Percentiles rank a stretch among this genome's conserved stretches.
Evolutionary conservation across 2,113 vertebrate species (phyloP).

Genomic region (Oostethus manadensis): DNA sequence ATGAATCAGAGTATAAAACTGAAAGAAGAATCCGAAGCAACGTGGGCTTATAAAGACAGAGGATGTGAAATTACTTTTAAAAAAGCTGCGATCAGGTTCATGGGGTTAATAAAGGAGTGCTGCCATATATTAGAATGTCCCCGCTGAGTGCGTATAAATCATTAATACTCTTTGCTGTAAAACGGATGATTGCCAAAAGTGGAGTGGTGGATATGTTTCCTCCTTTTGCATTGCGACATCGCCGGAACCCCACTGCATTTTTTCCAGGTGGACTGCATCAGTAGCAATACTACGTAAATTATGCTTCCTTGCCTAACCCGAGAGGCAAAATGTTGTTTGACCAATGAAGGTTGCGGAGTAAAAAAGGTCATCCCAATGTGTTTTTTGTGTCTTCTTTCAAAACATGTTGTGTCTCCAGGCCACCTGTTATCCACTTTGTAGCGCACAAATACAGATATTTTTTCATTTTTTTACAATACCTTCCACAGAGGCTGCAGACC

Average conservation of each 20-base stretch:
- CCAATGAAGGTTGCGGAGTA: not conserved
- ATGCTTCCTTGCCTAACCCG: conserved; percentile 9
- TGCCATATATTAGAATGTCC: not conserved
- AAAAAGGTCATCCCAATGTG: conserved; percentile 26
- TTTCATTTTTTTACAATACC: conserved; percentile 28
- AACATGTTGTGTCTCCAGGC: conserved; percentile 28
- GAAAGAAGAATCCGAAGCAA: not conserved
- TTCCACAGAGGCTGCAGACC: conserved; percentile 29
- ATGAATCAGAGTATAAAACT: too few species aligned
- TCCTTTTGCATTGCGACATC: not conserved
- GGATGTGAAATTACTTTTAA: conserved; percentile 2
- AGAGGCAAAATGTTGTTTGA: too few species aligned
- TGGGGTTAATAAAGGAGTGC: conserved; percentile 4
- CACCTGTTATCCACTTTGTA: conserved; percentile 56
- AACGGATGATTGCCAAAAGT: conserved; percentile 9
- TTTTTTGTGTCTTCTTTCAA: conserved; percentile 12
- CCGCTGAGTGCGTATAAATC: not conserved
- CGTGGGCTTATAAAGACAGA: not conserved
- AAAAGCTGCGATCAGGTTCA: not conserved
- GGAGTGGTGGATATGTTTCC: not conserved
- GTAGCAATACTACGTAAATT: conserved; percentile 26
- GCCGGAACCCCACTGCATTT: conserved; percentile 6
- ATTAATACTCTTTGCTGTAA: not conserved
- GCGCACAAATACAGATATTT: conserved; percentile 37
- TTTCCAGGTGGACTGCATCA: too few species aligned